These are phyloP conservation scores for Ctenomys sociabilis DNA, from an alignment of 2,113 vertebrate species.

Conservation along the genomic window DNA sequence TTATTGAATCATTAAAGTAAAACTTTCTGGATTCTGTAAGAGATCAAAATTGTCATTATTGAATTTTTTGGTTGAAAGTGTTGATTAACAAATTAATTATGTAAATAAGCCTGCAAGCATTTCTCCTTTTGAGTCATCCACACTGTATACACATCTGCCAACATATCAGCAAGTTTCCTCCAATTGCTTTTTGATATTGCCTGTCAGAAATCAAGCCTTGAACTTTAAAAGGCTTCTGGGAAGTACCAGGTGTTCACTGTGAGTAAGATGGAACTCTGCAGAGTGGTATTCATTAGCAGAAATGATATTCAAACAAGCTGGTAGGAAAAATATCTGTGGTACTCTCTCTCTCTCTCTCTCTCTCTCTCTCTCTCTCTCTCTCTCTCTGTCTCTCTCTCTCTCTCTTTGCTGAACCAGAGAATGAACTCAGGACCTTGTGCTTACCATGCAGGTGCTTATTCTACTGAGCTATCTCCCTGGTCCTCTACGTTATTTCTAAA, in stretches of 20 bases:
- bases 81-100: not conserved
- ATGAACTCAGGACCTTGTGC: too few species aligned
- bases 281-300: not conserved
- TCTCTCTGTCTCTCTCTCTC: too few species aligned
- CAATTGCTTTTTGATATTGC: not conserved
- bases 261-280: not conserved
- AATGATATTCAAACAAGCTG: not conserved
- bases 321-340: not conserved
- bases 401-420: too few species aligned
- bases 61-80: not conserved
- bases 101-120: not conserved
- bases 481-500: not conserved
- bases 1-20: slow-evolving; percentile 1
- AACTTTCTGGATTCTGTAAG: not conserved
- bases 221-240: not conserved
- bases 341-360: too few species aligned
- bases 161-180: not conserved
- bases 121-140: not conserved
- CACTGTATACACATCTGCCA: accelerated
- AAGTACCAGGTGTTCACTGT: not conserved
- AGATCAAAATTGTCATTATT: not conserved
- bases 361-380: too few species aligned
- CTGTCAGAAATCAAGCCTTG: not conserved
- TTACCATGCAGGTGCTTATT: too few species aligned
- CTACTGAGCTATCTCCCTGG: too few species aligned